Conservation (phyloP, 2,888 invertebrate genomes). For the Apoda limacodes region DNA sequence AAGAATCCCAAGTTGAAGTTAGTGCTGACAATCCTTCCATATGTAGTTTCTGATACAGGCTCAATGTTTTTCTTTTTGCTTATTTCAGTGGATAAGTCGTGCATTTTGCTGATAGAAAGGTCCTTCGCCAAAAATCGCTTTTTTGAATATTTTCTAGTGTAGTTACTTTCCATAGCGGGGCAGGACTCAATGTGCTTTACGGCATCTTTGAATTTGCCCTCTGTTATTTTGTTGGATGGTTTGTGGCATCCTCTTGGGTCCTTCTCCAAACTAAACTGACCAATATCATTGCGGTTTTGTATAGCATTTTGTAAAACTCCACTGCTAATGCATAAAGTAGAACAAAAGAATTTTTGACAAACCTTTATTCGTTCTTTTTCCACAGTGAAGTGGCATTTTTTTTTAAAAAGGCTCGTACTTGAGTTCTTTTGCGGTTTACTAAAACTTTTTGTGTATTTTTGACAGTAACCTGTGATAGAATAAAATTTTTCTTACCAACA, state of each 20-base stretch:
- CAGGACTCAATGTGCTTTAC: conserved; percentile 5
- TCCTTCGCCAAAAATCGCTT: conserved; percentile 2
- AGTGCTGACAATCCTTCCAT: conserved; percentile 6
- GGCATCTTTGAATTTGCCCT: conserved; percentile 4
- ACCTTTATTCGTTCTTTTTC: conserved; percentile 1
- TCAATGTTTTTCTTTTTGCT: conserved; percentile 2
- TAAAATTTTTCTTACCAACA: conserved; percentile 4
- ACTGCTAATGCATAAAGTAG: conserved; percentile 3
- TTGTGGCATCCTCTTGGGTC: conserved; percentile 3
- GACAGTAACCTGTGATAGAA: conserved; percentile 1
- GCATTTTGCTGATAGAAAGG: conserved; percentile 3
- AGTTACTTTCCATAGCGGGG: conserved; percentile 5
- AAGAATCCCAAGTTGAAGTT: conserved; percentile 7
- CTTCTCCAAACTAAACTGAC: background rate
- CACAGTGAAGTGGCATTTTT: conserved; percentile 2
- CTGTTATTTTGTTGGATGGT: conserved; percentile 6
- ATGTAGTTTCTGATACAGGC: conserved; percentile 7
- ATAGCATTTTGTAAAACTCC: conserved; percentile 3
- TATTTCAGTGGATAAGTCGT: conserved; percentile 2
- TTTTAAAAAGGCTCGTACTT: conserved; percentile 1
- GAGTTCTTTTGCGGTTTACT: conserved; percentile 1
- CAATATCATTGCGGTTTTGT: conserved; percentile 1
- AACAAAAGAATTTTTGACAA: conserved; percentile 8
- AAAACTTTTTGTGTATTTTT: conserved; percentile 1
- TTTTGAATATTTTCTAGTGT: conserved; percentile 5